Evolutionary conservation across 2,797 vertebrate species (phyloP), one percentile per base, ranked within the genome.

Genomic region (Tokudaia tokunoshimensis): DNA sequence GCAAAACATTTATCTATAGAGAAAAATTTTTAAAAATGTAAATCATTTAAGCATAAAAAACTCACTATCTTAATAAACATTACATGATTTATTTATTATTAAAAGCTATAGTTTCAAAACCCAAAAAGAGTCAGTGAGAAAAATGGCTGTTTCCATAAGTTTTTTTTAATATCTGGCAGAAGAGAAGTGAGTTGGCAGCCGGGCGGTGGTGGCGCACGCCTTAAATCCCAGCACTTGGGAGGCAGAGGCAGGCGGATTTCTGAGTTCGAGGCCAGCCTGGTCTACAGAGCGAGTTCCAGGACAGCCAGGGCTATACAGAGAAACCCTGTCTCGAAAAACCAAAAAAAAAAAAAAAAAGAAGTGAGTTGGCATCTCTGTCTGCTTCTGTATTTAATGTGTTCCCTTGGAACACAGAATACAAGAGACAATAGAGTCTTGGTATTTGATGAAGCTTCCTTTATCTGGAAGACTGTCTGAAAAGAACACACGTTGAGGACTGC

Each of bases 51-150:
- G 87, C 89, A 72, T 67, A 76, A 52, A 50, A 94, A 93, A 41
- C 75, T 6, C n/a, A 89, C 59, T 70, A 59, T 37, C 22, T 84
- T 94, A 93, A 94, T 34, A 92, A 37, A 75, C 85, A 87, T 90
- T 31, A 63, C 0, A 24, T 63, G 26, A 57, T 55, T 75, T 52
- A 41, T 94, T 90, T 67, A 79, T 82, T 94, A 88, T 50, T 91
- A 84, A 89, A 91, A 78, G 26, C 19, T 75, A 0, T 22, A 19
- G 76, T 91, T 95, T 80, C 74, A 67, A 80, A 96, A 91, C 70
- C n/a, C 29, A 78, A 91, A 91, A 87, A 75, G 29, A 63, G 76
- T 80, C 29, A 80, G 52, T 90, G 88, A 93, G 24, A 89, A 96
- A 63, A 65, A 93, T 47, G 11, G 57, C 34, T 29, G 20, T 81